phyloP scores from a whole-genome alignment of 2,797 vertebrate species.

The Eulemur rubriventer region DNA sequence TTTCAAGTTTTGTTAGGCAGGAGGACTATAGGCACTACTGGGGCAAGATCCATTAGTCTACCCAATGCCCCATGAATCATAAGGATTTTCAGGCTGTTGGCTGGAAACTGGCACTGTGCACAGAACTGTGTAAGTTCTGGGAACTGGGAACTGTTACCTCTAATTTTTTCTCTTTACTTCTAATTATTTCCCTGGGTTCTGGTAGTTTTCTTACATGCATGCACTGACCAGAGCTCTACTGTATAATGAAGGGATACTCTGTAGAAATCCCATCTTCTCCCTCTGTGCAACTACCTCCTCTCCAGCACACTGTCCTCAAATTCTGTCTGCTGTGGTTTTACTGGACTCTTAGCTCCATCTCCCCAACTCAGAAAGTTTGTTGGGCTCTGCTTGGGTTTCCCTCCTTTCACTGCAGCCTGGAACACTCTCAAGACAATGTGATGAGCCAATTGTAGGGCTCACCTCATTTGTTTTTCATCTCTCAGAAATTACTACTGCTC shows the following conservation, averaged over 20 bases:
- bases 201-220: not conserved
- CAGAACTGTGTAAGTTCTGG: not conserved
- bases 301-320: not conserved
- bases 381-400: not conserved
- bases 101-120: not conserved
- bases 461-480: not conserved
- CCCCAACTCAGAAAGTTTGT: not conserved
- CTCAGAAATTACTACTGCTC: not conserved
- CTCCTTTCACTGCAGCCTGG: not conserved
- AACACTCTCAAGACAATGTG: not conserved
- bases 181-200: not conserved
- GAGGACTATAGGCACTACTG: not conserved
- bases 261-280: not conserved
- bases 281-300: not conserved
- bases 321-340: not conserved
- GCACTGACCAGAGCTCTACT: not conserved
- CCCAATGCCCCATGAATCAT: no score
- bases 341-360: not conserved
- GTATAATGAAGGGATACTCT: not conserved
- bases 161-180: not conserved
- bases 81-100: not conserved
- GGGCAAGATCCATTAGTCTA: not conserved
- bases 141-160: not conserved
- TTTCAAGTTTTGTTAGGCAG: not conserved
- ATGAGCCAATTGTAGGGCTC: not conserved